Conservation (phyloP, 2,113 vertebrate species). For the Antechinus stuartii region DNA sequence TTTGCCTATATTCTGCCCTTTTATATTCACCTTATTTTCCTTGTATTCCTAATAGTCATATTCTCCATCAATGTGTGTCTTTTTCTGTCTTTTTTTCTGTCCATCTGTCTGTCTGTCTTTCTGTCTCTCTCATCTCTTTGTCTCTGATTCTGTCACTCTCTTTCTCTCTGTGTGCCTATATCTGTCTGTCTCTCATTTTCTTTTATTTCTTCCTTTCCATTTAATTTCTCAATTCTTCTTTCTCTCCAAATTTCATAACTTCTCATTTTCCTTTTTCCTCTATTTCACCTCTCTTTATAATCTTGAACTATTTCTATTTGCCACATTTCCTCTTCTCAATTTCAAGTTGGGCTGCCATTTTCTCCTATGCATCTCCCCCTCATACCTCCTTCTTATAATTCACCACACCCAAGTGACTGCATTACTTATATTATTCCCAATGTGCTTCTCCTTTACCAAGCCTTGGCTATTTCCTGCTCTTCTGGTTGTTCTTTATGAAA, state of each 20-base stretch:
- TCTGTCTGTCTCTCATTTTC: background rate
- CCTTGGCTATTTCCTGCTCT: rapidly evolving
- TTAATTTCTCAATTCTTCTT: background rate
- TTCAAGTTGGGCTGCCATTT: background rate
- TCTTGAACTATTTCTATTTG: background rate
- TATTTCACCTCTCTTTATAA: background rate
- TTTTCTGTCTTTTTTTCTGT: background rate
- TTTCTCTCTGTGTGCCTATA: background rate
- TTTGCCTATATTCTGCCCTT: background rate
- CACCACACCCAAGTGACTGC: background rate
- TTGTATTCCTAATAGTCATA: background rate
- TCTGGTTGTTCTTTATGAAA: background rate
- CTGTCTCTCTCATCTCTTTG: background rate
- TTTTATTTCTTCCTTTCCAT: background rate
- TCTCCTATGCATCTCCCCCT: background rate
- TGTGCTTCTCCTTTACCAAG: background rate
- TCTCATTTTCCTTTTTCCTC: background rate
- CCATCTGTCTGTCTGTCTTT: background rate
- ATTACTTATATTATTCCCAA: background rate
- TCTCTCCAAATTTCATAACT: background rate
- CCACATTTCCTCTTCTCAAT: background rate
- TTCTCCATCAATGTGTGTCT: background rate
- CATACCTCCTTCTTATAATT: background rate
- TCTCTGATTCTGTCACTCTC: background rate
- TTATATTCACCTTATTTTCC: background rate